phyloP scores from a whole-genome alignment of 2,797 vertebrate species.

The Typhlichthys eigenmanni region DNA sequence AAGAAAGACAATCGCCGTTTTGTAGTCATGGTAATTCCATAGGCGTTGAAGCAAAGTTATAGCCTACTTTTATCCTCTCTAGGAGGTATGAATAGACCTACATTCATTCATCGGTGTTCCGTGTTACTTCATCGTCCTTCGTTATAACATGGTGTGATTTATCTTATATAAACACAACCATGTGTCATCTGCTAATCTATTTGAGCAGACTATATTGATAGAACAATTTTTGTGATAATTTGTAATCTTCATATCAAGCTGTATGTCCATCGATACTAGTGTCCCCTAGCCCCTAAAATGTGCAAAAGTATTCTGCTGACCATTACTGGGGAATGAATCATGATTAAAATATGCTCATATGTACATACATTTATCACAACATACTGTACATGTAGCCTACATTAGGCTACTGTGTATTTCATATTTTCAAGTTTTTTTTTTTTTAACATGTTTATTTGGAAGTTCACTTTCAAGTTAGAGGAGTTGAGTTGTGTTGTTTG shows the following conservation, averaged over 20 bases:
- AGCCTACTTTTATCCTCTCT: constrained; percentile 46
- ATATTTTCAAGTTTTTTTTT: constrained; percentile 17
- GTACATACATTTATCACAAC: constrained; percentile 2
- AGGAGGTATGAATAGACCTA: constrained; percentile 16
- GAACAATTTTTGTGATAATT: no score
- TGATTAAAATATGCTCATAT: constrained; percentile 11
- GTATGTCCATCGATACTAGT: neutral
- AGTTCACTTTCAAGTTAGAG: constrained; percentile 44
- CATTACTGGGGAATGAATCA: constrained; percentile 32
- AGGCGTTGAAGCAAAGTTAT: constrained; percentile 48
- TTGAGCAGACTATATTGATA: no score
- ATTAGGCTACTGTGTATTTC: constrained; percentile 28
- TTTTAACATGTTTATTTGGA: neutral
- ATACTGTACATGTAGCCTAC: neutral
- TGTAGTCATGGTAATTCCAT: constrained; percentile 47
- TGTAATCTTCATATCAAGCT: no score
- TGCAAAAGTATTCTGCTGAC: constrained; percentile 18
- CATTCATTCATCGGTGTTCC: constrained; percentile 23
- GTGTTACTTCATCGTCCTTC: constrained; percentile 16
- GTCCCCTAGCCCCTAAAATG: constrained; percentile 17
- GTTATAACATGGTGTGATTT: constrained; percentile 4
- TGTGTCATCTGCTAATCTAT: no score
- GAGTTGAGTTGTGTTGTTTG: constrained; percentile 48
- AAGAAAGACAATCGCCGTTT: constrained; percentile 29
- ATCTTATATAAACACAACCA: neutral